Evolutionary conservation across 2,888 invertebrate genomes (phyloP), one percentile per base, ranked within the genome.

Genomic region (Cinara cedri): DNA sequence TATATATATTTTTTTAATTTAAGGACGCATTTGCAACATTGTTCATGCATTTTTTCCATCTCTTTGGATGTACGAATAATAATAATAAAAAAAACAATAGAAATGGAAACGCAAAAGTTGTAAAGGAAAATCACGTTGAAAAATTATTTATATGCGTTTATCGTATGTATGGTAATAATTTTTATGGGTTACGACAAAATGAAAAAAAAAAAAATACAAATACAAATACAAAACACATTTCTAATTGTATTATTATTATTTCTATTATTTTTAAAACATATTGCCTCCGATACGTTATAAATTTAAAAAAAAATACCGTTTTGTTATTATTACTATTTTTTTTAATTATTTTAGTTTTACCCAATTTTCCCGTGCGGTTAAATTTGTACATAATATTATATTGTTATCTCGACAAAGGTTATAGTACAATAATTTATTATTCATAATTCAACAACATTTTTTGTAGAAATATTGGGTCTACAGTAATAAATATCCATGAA

Each of bases 231-330:
- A 72, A 63, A 3, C 26, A 24, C 19, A 46, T 26, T 16, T 42
- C 21, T 42, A 24, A 26, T 55, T 75, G 19, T 51, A 75, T 54
- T 54, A 65, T 65, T 24, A 44, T 24, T 46, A 16, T 34, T 34
- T 34, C 6, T 34, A 46, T 60, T n/a, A n/a, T 49, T 66, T 66
- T 60, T 72, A 19, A 19, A 72, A 19, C 19, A 62, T 62, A 72
- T 62, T 62, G 60, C 60, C 60, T 49, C 49, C 3, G 46, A 49
- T n/a, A 62, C 34, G 49, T 62, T 14, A 62, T 72, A 49, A 60
- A 72, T 60, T 16, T 11, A 4, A 16, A 60, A 34, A 34, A 34
- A 49, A 19, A 46, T 49, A 46, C n/a, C 14, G 24, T 72, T 72
- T 44, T 34, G 6, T 34, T 34, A 6, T 34, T 34, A 3, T 34